Conservation (phyloP, 2,113 vertebrate species). For the Sturnira hondurensis region DNA sequence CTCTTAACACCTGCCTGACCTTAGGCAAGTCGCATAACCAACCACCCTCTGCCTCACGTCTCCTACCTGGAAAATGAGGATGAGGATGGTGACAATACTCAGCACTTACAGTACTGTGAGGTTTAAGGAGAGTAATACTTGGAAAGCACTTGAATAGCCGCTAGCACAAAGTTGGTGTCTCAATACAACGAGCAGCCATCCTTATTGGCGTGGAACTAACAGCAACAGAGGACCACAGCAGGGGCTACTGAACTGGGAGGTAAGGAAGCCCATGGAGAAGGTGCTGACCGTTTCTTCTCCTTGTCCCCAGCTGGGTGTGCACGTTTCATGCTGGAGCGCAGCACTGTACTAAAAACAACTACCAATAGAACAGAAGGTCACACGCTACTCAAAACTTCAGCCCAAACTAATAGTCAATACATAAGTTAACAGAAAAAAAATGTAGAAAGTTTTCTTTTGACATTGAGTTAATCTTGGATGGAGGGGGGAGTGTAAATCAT, state of each 20-base stretch:
- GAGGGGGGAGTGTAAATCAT: background rate
- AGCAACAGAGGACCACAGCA: background rate
- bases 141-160: background rate
- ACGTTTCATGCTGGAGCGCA: background rate
- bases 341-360: background rate
- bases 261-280: background rate
- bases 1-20: background rate
- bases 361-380: background rate
- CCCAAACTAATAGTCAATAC: background rate
- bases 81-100: background rate
- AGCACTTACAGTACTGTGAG: background rate
- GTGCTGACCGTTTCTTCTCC: background rate
- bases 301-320: background rate
- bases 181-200: background rate
- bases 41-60: background rate
- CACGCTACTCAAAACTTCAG: background rate
- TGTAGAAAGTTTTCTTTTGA: background rate
- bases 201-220: background rate
- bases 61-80: background rate
- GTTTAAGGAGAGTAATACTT: background rate
- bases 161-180: background rate
- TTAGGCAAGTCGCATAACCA: background rate
- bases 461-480: background rate
- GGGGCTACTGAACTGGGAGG: background rate
- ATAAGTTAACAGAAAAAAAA: background rate